Percentiles rank a stretch among this genome's conserved stretches.
These are phyloP conservation scores for Phenacoccus solenopsis DNA, from an alignment of 1,140 invertebrate genomes.

Conservation along the genomic window DNA sequence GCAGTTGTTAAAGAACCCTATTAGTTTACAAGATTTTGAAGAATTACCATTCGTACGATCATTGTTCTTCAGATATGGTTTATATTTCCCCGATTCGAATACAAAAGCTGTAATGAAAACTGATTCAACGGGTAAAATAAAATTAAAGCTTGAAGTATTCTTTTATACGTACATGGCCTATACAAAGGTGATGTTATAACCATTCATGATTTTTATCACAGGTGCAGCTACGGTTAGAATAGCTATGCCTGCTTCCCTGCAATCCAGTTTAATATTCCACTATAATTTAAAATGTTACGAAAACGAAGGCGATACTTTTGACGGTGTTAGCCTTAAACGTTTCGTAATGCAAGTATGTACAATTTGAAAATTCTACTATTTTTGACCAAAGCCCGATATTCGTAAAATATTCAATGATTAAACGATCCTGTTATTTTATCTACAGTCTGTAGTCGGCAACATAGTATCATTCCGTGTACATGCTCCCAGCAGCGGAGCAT, in stretches of 20 bases:
- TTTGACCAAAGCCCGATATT: too few species aligned
- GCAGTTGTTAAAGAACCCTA: constrained; percentile 89
- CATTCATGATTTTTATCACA: too few species aligned
- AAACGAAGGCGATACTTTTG: constrained; percentile 78
- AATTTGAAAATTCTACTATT: constrained; percentile 4
- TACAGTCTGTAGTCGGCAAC: constrained; percentile 73
- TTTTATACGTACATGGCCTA: too few species aligned
- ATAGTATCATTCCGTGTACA: constrained; percentile 87
- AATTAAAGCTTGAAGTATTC: not conserved
- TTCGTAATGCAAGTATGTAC: constrained; percentile 86
- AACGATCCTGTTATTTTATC: not conserved
- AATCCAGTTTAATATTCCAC: constrained; percentile 87
- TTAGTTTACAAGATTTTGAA: constrained; percentile 89
- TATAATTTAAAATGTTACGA: constrained; percentile 95
- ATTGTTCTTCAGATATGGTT: constrained; percentile 93
- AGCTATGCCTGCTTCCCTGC: constrained; percentile 84
- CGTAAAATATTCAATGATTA: not conserved
- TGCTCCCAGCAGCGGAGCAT: constrained; percentile 83
- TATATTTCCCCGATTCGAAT: constrained; percentile 81
- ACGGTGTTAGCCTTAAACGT: constrained; percentile 84
- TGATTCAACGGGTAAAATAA: constrained; percentile 57
- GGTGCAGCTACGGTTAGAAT: constrained; percentile 87
- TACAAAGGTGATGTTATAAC: too few species aligned
- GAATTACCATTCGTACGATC: constrained; percentile 95
- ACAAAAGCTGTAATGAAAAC: constrained; percentile 81